A percentile compares a stretch with the other conserved stretches of the same genome.
phyloP scores from a whole-genome alignment of 2,888 invertebrate genomes.

The Melikaiella ostensackeni region DNA sequence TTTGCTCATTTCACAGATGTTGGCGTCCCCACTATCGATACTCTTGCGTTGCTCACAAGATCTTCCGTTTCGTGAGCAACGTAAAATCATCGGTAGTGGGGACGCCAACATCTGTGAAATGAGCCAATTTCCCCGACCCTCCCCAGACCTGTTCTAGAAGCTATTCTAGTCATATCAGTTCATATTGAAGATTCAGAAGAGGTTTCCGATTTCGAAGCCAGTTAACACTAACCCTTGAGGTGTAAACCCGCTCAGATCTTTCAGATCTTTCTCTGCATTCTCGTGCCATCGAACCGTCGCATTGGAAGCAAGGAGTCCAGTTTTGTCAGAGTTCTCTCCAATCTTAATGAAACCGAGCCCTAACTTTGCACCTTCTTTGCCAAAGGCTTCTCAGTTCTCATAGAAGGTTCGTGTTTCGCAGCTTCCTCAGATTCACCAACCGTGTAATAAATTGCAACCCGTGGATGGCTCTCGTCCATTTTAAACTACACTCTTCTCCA shows the following conservation, averaged over 20 bases:
- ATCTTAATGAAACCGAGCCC: slow-evolving; percentile 28
- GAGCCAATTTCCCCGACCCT: no score
- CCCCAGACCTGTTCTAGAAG: no score
- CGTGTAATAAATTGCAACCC: slow-evolving; percentile 20
- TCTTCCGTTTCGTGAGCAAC: no score
- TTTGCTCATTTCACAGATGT: no score
- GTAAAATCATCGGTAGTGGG: no score
- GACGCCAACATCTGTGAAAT: no score
- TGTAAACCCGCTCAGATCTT: not conserved
- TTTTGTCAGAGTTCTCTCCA: slow-evolving; percentile 25
- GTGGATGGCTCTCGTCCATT: not conserved
- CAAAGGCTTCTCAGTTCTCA: slow-evolving; percentile 22
- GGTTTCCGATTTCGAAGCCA: no score
- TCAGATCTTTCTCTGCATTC: not conserved
- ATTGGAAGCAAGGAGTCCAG: slow-evolving; percentile 32
- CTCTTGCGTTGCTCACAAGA: no score
- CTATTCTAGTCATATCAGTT: no score
- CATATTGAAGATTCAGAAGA: no score
- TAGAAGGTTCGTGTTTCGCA: slow-evolving; percentile 31
- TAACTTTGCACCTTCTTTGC: slow-evolving; percentile 29
- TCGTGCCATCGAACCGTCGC: slow-evolving; percentile 8
- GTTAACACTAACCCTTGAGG: not conserved
- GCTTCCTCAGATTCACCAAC: slow-evolving; percentile 3
- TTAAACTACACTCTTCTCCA: not conserved
- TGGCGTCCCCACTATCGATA: no score